Evolutionary conservation across 2,888 invertebrate species (phyloP), one percentile per base, ranked within the genome.

Genomic region (Sthenelais limicola): DNA sequence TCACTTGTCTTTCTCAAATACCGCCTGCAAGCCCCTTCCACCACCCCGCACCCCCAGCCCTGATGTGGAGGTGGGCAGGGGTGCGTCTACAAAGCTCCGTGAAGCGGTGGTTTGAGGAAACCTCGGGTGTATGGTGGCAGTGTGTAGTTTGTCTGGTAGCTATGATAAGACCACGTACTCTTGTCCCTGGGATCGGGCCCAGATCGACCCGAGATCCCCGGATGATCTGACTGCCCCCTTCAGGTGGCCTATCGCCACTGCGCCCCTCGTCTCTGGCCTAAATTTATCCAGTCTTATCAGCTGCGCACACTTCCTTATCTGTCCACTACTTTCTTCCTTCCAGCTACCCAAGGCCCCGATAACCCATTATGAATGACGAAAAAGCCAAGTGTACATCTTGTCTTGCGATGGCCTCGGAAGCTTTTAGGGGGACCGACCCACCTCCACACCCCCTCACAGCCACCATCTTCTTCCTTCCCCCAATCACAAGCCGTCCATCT

Each of bases 351-450:
- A 7, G 56, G 32, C 38, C 30, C 35, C 35, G 66, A 66, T 66
- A 66, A 66, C 26, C 52, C 43, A 43, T 66, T 66, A 66, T 66
- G 43, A 66, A 66, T 66, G 66, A 26, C 66, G 21, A 66, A 66
- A 66, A 66, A 66, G 35, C 66, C 30, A 43, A 66, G 66, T 66
- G 43, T 15, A 33, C 56, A 56, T 56, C 56, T 56, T 56, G 56
- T 56, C 30, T 28, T 15, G 3, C 9, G 56, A 56, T 56, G 33
- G 56, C 56, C 56, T 56, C 56, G 24, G 18, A 30, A 7, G 2
- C 24, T 3, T 24, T 2, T n/a, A n/a, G n/a, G n/a, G 26, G 3
- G 52, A 26, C 26, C 1, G 26, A 3, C 52, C 26, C 52, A 28
- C 24, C 24, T 4, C 26, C 30, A 52, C 52, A 3, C 24, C 52